Evolutionary conservation across 2,113 vertebrate genomes (phyloP), one percentile per base, ranked within the genome.

Genomic region (Peucedramus taeniatus): DNA sequence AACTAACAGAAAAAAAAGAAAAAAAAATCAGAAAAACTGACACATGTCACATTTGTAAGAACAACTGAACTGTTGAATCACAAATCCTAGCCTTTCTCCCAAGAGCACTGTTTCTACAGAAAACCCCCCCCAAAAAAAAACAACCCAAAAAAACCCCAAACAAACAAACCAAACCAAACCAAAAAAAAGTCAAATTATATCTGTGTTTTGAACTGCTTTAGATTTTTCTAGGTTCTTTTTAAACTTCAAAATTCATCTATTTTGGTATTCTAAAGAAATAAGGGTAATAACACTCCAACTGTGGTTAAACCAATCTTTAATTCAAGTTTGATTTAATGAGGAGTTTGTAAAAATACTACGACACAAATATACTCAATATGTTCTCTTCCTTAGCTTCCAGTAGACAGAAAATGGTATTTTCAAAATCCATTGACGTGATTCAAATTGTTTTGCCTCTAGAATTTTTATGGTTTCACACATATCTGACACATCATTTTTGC

Each of bases 401-500:
- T 16, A 86, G 70, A 72, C 37, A 61, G 79, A 95, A 93, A 74
- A 90, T 68, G 59, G 10, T 82, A 84, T 91, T 96, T 96, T 93
- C 81, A 87, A 86, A 96, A 87, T 56, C 88, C 85, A 82, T 42
- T 93, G 95, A 85, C 69, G 49, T 56, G 60, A 91, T 51, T 94
- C 74, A 89, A 79, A 57, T 74, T 80, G 40, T 64, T 91, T 84
- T 81, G 56, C 81, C 93, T 85, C 61, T 74, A 60, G 80, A 87
- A 74, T 82, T 95, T 79, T 87, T 85, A 84, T 72, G 40, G 75
- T 61, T 90, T 81, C 93, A 93, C 93, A 96, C 63, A 14, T 42
- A 63, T 70, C 87, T 91, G 71, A 95, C 72, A 65, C 81, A 94
- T 13, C 49, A 82, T 83, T 95, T 91, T 69, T 53, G 54, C 77